These are phyloP conservation scores for Pelodiscus sinensis DNA, from an alignment of 2,113 vertebrate genomes.

Conservation along the genomic window DNA sequence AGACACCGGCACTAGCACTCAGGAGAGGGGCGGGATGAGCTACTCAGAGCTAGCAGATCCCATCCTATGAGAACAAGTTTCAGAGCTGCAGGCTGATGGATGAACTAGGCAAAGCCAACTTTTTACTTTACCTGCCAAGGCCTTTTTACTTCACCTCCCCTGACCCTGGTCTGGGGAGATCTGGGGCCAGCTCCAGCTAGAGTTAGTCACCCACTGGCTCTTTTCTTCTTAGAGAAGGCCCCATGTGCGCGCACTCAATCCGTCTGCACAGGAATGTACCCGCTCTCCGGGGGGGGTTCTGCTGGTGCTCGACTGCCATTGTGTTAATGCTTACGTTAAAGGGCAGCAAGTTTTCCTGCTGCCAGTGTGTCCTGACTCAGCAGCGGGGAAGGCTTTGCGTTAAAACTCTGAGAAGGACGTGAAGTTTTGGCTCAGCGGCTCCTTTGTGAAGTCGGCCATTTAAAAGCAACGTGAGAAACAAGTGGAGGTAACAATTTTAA, in stretches of 20 bases:
- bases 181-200: background rate
- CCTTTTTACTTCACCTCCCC: background rate
- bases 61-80: background rate
- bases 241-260: background rate
- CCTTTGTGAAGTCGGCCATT: background rate
- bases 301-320: background rate
- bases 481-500: background rate
- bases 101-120: background rate
- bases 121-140: background rate
- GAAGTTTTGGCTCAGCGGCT: background rate
- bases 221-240: background rate
- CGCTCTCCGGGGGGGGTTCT: background rate
- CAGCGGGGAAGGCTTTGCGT: background rate
- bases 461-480: background rate
- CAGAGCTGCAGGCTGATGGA: background rate
- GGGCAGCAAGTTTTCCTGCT: background rate
- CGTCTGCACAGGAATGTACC: background rate
- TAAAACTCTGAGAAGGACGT: background rate
- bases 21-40: background rate
- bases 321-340: fast-evolving
- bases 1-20: background rate
- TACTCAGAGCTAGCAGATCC: background rate
- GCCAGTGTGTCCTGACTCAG: fast-evolving
- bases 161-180: background rate
- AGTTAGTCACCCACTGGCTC: background rate